Base-by-base conservation (phyloP, 2,888 invertebrate genomes). In the Salpingus planirostris region DNA sequence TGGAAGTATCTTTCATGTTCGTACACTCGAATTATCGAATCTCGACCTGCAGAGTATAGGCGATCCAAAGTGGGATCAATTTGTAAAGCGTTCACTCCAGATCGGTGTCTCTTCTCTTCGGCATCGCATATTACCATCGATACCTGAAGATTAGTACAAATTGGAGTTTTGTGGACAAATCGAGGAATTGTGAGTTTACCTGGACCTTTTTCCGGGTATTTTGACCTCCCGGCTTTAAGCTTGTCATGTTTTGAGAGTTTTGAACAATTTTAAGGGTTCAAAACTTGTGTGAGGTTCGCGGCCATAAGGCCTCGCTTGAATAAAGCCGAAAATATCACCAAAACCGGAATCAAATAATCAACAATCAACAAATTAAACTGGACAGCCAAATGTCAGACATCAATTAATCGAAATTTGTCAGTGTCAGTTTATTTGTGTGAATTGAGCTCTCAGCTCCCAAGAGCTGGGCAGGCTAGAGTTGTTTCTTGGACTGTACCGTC, bases 81-180 rank as follows among this genome's bases (percentile, higher is more conserved):
- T 68, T 97, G 96, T 40, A 98, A 68, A 4, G 95, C 89, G 68
- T 95, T 96, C 36, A 98, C 86, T 38, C 96, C 96, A 49, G 95
- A 93, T 59, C 95, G 76, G 66, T 97, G 96, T 50, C 82, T 78
- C 49, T 82, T 78, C 69, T 98, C 97, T 55, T 89, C 86, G 59
- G 93, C 91, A 67, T 95, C 93, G 50, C 97, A 82, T 57, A 98
- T 92, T 38, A 97, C 93, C 76, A 93, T 96, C 43, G 97, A 97
- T 43, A 97, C 90, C 89, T 96, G 72, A 54, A 34, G 38, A 13
- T 7, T 26, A 36, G 18, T 14, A 3, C 6, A 21, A 22, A 11
- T 12, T 13, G 7, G 10, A 13, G 11, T 23, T n/a, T 24, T 27
- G 8, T 8, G 15, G n/a, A 8, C 11, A 27, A 31, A 6, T 23